These are phyloP conservation scores for Danio kyathit DNA, from an alignment of 2,797 vertebrate species.

Conservation along the genomic window DNA sequence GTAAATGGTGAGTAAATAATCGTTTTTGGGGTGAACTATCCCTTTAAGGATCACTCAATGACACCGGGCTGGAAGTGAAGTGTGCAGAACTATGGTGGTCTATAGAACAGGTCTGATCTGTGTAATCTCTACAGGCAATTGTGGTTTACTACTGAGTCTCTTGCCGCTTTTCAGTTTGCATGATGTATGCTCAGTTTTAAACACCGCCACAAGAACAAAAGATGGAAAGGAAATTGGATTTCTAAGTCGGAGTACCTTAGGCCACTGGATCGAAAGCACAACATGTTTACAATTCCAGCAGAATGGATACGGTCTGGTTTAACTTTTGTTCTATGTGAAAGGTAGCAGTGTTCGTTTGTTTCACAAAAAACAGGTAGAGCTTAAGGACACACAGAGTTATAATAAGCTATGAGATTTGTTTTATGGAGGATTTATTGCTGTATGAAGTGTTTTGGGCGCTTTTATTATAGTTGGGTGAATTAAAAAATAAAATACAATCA, in stretches of 20 bases:
- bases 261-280: constrained; percentile 45
- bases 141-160: constrained; percentile 62
- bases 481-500: constrained; percentile 3
- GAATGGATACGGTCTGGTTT: constrained; percentile 43
- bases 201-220: constrained; percentile 50
- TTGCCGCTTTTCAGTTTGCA: constrained; percentile 55
- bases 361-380: constrained; percentile 26
- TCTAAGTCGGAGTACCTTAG: constrained; percentile 40
- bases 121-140: constrained; percentile 65
- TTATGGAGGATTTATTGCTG: constrained; percentile 28
- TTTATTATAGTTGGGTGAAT: constrained; percentile 19
- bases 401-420: constrained; percentile 32
- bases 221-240: constrained; percentile 52
- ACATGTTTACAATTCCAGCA: constrained; percentile 51
- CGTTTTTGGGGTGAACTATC: no score
- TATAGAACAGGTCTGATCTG: constrained; percentile 8
- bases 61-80: no score
- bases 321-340: constrained; percentile 36
- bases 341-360: constrained; percentile 43
- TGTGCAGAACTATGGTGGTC: neutral
- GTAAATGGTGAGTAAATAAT: no score
- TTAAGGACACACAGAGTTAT: constrained; percentile 22
- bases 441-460: neutral
- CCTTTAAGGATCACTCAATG: no score
- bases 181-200: constrained; percentile 37